Conservation (phyloP, 2,888 invertebrate genomes). For the Clitarchus hookeri region DNA sequence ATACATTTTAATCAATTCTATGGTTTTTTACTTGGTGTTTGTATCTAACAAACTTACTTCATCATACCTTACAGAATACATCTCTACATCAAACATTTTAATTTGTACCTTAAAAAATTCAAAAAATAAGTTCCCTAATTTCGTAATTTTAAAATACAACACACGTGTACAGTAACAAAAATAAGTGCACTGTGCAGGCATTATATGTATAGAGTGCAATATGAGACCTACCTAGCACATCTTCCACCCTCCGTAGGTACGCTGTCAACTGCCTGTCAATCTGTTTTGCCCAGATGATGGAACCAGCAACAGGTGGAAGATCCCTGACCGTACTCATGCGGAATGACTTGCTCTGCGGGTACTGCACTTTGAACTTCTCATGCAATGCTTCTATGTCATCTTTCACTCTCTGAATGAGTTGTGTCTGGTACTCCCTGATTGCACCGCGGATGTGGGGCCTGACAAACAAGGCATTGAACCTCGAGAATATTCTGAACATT, state of each 20-base stretch:
- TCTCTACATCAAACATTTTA: too few relatives aligned
- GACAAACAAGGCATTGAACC: conserved; percentile 98
- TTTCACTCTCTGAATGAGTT: conserved; percentile 97
- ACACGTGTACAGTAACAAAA: too few relatives aligned
- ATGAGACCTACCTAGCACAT: conserved; percentile 78
- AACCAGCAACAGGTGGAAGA: conserved; percentile 95
- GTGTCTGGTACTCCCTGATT: conserved; percentile 98
- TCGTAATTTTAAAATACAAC: too few relatives aligned
- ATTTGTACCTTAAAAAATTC: too few relatives aligned
- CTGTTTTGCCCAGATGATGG: conserved; percentile 98
- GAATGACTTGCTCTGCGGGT: conserved; percentile 92
- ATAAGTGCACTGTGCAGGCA: too few relatives aligned
- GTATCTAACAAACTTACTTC: too few relatives aligned
- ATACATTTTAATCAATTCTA: too few relatives aligned
- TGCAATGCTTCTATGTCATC: conserved; percentile 98
- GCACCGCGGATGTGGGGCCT: conserved; percentile 98
- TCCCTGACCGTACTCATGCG: conserved; percentile 90
- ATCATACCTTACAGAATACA: too few relatives aligned
- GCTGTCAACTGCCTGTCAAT: conserved; percentile 97
- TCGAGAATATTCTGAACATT: conserved; percentile 98
- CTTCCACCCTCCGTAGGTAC: conserved; percentile 95
- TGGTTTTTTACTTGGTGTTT: too few relatives aligned
- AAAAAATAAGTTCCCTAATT: too few relatives aligned
- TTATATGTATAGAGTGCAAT: too few relatives aligned
- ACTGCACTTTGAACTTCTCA: conserved; percentile 98